Evolutionary conservation across 2,113 vertebrate genomes (phyloP).

Genomic region (Tupaia chinensis): DNA sequence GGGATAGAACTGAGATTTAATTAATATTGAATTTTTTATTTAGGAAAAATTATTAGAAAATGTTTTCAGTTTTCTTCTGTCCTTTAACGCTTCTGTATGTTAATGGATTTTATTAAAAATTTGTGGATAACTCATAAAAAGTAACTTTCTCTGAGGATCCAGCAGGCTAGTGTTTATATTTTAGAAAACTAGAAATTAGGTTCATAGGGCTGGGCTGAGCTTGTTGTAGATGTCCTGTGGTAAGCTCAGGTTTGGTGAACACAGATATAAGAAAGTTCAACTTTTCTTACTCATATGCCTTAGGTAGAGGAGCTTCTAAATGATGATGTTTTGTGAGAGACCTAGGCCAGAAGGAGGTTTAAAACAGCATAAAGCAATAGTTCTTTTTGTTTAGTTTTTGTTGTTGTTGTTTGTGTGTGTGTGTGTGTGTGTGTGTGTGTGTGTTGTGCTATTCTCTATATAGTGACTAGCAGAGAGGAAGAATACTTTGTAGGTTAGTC

Average conservation of each 20-base stretch:
- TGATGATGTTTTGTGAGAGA: neutral
- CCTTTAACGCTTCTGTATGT: slow-evolving; percentile 51
- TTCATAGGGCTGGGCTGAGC: neutral
- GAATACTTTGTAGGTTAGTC: slow-evolving; percentile 16
- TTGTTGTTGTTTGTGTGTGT: neutral
- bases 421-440: too few relatives aligned
- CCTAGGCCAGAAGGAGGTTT: slow-evolving; percentile 15
- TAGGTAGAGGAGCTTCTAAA: neutral
- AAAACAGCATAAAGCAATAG: neutral
- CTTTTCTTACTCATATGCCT: slow-evolving; percentile 23
- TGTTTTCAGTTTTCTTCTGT: slow-evolving; percentile 5
- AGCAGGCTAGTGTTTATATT: neutral
- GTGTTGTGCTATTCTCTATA: neutral
- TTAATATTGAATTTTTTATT: slow-evolving; percentile 49
- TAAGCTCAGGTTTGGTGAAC: slow-evolving; percentile 26
- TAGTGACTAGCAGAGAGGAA: neutral
- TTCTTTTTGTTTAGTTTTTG: neutral
- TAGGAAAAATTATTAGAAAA: slow-evolving; percentile 59
- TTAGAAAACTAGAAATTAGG: slow-evolving; percentile 22
- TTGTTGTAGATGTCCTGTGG: neutral
- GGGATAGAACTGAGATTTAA: slow-evolving; percentile 48
- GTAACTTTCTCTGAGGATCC: neutral
- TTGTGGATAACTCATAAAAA: slow-evolving; percentile 53
- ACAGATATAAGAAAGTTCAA: neutral
- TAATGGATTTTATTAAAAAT: slow-evolving; percentile 54